A percentile compares a stretch with the other conserved stretches of the same genome.
Conservation (phyloP, 2,888 invertebrate species). For the Yponomeuta plumbellus region DNA sequence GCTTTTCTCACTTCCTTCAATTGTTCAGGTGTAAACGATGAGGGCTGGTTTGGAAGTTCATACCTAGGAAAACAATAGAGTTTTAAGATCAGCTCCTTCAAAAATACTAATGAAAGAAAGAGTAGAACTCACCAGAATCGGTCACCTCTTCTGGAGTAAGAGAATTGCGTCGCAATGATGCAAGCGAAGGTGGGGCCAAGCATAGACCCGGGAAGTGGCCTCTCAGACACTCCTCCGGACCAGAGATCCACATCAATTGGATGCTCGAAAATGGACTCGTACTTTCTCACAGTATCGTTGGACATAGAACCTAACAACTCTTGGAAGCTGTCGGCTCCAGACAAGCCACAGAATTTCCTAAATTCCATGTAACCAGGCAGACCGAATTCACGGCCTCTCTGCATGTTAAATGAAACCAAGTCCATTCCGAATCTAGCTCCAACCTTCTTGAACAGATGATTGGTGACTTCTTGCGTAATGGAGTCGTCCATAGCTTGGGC, state of each 20-base stretch:
- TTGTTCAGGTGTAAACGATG: conserved; percentile 92
- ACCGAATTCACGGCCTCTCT: conserved; percentile 93
- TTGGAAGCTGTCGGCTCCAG: conserved; percentile 85
- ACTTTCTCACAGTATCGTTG: conserved; percentile 89
- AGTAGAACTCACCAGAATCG: conserved; percentile 84
- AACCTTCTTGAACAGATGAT: conserved; percentile 92
- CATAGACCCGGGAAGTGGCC: conserved; percentile 92
- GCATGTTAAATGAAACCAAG: conserved; percentile 94
- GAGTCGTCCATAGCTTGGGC: conserved; percentile 97
- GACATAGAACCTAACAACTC: conserved; percentile 92
- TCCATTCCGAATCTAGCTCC: conserved; percentile 89
- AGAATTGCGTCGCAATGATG: conserved; percentile 94
- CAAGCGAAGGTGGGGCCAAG: conserved; percentile 96
- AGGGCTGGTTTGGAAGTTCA: conserved; percentile 93
- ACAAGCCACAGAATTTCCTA: conserved; percentile 92
- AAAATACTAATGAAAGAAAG: background rate
- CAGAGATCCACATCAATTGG: conserved; percentile 95
- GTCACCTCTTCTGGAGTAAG: conserved; percentile 91
- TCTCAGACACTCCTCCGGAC: conserved; percentile 95
- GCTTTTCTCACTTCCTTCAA: conserved; percentile 88
- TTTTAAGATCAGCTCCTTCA: background rate
- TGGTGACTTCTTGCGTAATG: conserved; percentile 92
- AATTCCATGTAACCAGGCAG: conserved; percentile 95
- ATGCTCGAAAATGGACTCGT: conserved; percentile 90
- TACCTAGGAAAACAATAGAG: conserved; percentile 72